phyloP scores from a whole-genome alignment of 2,113 vertebrate genomes.

The Leptobrachium leishanense region DNA sequence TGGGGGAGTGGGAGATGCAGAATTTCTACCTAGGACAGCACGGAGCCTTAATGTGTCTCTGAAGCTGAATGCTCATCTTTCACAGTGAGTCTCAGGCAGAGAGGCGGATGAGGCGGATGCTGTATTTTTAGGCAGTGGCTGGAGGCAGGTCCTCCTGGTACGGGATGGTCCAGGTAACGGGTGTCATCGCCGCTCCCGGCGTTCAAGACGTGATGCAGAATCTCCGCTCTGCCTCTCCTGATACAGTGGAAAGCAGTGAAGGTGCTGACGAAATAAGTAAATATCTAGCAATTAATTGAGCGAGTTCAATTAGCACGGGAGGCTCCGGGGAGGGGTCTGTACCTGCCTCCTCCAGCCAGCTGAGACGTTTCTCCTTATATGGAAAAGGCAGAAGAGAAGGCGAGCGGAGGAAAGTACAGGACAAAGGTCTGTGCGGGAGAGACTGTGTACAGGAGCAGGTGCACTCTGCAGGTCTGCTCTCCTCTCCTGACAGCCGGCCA shows the following conservation, averaged over 20 bases:
- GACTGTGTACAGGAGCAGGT: constrained; percentile 51
- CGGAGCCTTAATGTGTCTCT: no score
- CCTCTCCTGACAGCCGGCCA: constrained; percentile 49
- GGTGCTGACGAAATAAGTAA: constrained; percentile 23
- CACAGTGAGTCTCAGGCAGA: no score
- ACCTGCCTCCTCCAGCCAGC: constrained; percentile 50
- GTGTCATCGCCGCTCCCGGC: no score
- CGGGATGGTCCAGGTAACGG: no score
- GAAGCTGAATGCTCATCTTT: no score
- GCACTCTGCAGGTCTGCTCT: constrained; percentile 36
- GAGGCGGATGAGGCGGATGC: no score
- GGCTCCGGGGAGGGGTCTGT: constrained; percentile 12
- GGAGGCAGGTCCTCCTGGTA: no score
- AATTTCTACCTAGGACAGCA: no score
- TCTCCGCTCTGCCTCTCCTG: background rate
- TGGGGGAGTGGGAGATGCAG: no score
- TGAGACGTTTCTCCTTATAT: constrained; percentile 63
- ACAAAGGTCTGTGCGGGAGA: constrained; percentile 60
- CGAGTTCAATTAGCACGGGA: constrained; percentile 28
- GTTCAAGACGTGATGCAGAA: no score
- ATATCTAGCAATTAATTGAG: constrained; percentile 27
- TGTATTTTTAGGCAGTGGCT: no score
- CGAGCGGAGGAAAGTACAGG: constrained; percentile 43
- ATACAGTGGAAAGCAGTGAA: constrained; percentile 13
- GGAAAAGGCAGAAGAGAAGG: constrained; percentile 50